phyloP scores from a whole-genome alignment of 2,888 invertebrate species.

The Lithophane ornitopus region DNA sequence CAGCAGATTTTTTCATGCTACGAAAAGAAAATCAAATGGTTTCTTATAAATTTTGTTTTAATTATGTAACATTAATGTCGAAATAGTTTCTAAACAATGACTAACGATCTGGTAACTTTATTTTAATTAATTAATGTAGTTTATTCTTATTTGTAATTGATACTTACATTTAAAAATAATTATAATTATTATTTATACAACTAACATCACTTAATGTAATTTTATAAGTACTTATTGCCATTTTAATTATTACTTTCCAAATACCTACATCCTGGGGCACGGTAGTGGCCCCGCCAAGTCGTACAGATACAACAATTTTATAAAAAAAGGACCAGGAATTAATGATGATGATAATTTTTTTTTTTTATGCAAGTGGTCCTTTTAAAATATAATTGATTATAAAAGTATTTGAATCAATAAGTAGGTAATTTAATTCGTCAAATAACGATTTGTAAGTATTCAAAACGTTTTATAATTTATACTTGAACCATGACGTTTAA shows the following conservation, averaged over 20 bases:
- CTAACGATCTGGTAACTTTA: slow-evolving; percentile 50
- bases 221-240: background rate
- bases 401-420: background rate
- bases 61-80: slow-evolving; percentile 7
- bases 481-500: background rate
- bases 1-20: background rate
- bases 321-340: background rate
- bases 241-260: background rate
- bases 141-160: slow-evolving; percentile 1
- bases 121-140: background rate
- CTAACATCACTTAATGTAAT: background rate
- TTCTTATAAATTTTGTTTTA: slow-evolving; percentile 1
- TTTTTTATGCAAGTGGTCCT: background rate
- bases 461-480: background rate
- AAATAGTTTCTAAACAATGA: slow-evolving; percentile 37
- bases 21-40: background rate
- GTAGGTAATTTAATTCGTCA: background rate
- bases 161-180: slow-evolving; percentile 1
- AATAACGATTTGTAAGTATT: background rate
- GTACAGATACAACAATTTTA: background rate
- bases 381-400: slow-evolving; percentile 18
- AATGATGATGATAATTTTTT: background rate
- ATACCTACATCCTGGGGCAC: background rate
- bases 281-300: background rate
- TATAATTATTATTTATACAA: background rate